phyloP scores from a whole-genome alignment of 2,888 invertebrate species.

The Caenorhabditis sp. region DNA sequence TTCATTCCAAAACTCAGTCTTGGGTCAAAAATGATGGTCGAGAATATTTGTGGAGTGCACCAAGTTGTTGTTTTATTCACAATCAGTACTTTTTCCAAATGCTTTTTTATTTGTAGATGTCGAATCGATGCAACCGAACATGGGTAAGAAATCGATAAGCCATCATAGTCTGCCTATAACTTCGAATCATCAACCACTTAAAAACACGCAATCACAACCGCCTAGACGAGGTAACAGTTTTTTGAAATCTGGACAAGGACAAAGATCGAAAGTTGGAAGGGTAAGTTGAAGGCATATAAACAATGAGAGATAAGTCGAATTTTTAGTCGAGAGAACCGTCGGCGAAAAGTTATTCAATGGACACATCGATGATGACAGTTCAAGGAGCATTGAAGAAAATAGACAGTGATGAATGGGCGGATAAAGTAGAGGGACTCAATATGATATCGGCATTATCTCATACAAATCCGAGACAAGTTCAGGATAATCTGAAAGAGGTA shows the following conservation, averaged over 20 bases:
- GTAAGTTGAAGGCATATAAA: not conserved
- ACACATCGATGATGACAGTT: slow-evolving; percentile 37
- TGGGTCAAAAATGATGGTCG: slow-evolving; percentile 38
- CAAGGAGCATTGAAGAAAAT: slow-evolving; percentile 47
- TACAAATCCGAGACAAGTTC: slow-evolving; percentile 39
- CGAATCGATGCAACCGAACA: slow-evolving; percentile 10
- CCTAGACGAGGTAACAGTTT: slow-evolving; percentile 21
- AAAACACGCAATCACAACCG: slow-evolving; percentile 38
- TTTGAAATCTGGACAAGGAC: slow-evolving; percentile 29
- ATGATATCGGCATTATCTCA: slow-evolving; percentile 50
- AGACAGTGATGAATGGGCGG: slow-evolving; percentile 74
- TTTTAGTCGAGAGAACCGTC: not conserved
- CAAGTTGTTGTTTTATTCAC: slow-evolving; percentile 13
- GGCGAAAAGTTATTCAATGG: slow-evolving; percentile 15
- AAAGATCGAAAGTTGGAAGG: slow-evolving; percentile 27
- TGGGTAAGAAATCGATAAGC: slow-evolving; percentile 48
- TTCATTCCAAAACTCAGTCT: slow-evolving; percentile 24
- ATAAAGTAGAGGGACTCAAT: slow-evolving; percentile 79
- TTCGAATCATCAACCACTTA: slow-evolving; percentile 36
- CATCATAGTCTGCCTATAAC: slow-evolving; percentile 54
- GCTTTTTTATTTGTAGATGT: slow-evolving; percentile 17
- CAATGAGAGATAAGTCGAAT: not conserved
- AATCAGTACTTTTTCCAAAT: not conserved
- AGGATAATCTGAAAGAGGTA: slow-evolving; percentile 51
- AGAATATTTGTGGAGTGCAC: slow-evolving; percentile 44